These are phyloP conservation scores for Cheilosia impressa DNA, from an alignment of 2,888 invertebrate species.

Conservation along the genomic window DNA sequence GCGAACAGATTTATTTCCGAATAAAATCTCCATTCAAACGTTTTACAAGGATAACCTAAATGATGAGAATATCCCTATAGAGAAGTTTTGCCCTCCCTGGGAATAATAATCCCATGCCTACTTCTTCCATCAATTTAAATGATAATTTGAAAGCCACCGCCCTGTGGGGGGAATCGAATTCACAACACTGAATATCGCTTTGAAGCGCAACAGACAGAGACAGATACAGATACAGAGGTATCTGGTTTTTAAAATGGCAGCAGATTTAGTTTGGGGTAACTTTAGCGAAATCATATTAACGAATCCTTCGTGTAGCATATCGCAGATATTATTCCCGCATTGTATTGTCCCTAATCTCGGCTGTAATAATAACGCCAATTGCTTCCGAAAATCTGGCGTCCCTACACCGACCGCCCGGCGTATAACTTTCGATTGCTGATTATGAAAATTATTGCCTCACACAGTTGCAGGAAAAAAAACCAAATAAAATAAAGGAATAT, in stretches of 20 bases:
- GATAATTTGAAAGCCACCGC: conserved; percentile 54
- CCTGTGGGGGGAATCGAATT: background rate
- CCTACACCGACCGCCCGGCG: background rate
- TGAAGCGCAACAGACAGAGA: background rate
- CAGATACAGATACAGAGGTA: background rate
- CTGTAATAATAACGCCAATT: conserved; percentile 67
- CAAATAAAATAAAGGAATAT: conserved; percentile 37
- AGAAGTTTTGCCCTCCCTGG: background rate
- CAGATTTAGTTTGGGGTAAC: conserved; percentile 56
- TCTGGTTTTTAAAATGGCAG: conserved; percentile 34
- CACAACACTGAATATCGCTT: conserved; percentile 6
- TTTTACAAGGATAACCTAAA: conserved; percentile 52
- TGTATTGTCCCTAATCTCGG: conserved; percentile 64
- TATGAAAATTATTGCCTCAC: conserved; percentile 68
- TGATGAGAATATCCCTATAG: conserved; percentile 23
- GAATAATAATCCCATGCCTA: background rate
- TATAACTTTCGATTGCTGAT: conserved; percentile 63
- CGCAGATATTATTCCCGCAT: conserved; percentile 61
- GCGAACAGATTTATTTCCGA: conserved; percentile 59
- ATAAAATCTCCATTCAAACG: conserved; percentile 58
- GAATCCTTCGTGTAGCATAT: conserved; percentile 70
- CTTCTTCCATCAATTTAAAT: conserved; percentile 60
- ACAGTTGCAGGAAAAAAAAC: conserved; percentile 43
- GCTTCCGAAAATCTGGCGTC: conserved; percentile 66
- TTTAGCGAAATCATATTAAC: conserved; percentile 71